These are phyloP conservation scores for Entelurus aequoreus DNA, from an alignment of 2,113 vertebrate species.

Conservation along the genomic window DNA sequence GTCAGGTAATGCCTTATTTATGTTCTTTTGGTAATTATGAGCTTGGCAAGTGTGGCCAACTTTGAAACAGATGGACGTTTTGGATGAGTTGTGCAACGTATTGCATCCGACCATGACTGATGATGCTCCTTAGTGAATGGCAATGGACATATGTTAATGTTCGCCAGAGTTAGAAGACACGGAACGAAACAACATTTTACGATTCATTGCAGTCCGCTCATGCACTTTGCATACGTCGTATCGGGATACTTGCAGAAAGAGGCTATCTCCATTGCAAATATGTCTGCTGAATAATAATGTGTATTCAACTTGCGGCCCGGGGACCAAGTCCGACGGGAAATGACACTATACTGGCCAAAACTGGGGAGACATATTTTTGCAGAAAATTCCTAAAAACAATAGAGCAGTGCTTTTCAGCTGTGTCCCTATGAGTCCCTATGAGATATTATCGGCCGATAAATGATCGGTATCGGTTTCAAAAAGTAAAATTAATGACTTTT, in stretches of 20 bases:
- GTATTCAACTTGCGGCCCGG: too few species aligned
- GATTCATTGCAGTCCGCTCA: background rate
- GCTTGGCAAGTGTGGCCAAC: conserved; percentile 5
- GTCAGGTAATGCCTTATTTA: conserved; percentile 10
- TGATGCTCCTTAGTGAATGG: conserved; percentile 18
- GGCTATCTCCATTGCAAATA: background rate
- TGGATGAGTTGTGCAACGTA: conserved; percentile 12
- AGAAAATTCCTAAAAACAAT: too few species aligned
- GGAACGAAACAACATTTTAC: background rate
- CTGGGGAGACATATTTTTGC: too few species aligned
- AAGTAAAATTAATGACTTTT: too few species aligned
- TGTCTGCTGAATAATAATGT: too few species aligned
- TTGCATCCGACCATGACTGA: conserved; percentile 8
- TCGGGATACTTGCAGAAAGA: background rate
- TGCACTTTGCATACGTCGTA: background rate
- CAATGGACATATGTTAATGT: conserved; percentile 3
- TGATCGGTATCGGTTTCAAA: too few species aligned
- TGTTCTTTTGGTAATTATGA: conserved; percentile 12
- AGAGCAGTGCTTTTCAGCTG: too few species aligned
- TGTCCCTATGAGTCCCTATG: too few species aligned
- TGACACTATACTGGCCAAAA: too few species aligned
- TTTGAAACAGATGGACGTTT: conserved; percentile 24
- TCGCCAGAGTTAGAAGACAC: background rate
- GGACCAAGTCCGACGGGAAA: too few species aligned
- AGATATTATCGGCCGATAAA: too few species aligned